Evolutionary conservation across 2,113 vertebrate species (phyloP), one percentile per base, ranked within the genome.

Genomic region (Symphodus melops): DNA sequence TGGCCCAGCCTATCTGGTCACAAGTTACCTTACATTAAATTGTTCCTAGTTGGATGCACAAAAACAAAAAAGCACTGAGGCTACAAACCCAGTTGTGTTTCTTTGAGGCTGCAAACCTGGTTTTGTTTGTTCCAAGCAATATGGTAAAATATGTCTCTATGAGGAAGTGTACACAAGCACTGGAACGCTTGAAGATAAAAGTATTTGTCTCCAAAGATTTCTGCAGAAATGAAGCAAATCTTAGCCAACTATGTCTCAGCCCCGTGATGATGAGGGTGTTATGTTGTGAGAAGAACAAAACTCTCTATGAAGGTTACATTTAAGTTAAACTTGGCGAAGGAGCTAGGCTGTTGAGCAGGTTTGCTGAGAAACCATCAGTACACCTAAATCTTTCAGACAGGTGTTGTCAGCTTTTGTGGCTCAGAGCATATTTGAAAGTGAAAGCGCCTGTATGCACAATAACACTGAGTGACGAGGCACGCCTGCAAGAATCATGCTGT

Each of bases 371-470:
- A 72, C 64, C 61, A 36, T n/a, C 42, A 62, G 48, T 7, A 46
- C n/a, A 51, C 8, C 46, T 9, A 8, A 20, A 23, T 20, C 0
- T 12, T 57, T 13, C 44, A 48, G 46, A 48, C 62, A 49, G 56
- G 46, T 39, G 36, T 21, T 37, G 54, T 16, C 2, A 3, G 64
- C 42, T 57, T 44, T 3, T 19, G 12, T 49, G 37, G 37, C 68
- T 61, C 39, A 52, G 41, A 10, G 8, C 44, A 5, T 48, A 1
- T 17, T 41, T 53, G 9, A 67, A 57, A 52, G 60, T n/a, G 44
- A 73, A 64, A 52, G 51, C 9, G 52, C 55, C 16, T 53, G 41
- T 61, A 51, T 66, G 61, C 39, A 53, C n/a, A 9, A 9, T 13
- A 52, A 16, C 48, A 4, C 51, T 21, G 62, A 41, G 28, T 42